Conservation (phyloP, 2,888 invertebrate genomes). For the Oxystoma pomonae region DNA sequence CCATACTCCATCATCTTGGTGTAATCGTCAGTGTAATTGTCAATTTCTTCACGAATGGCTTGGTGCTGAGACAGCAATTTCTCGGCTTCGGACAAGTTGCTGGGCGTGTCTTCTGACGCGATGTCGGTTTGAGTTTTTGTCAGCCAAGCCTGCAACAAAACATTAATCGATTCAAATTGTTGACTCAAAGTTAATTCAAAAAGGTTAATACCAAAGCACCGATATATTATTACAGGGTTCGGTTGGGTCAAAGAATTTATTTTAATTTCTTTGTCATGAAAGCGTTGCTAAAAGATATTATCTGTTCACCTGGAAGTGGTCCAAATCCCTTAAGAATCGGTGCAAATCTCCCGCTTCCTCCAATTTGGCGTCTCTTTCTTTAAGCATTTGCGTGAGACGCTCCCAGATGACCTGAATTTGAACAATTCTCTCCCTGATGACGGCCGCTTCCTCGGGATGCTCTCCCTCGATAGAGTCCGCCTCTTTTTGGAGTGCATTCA, state of each 20-base stretch:
- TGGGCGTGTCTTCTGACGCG: constrained; percentile 93
- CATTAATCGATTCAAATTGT: too few species aligned
- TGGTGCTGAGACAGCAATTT: constrained; percentile 95
- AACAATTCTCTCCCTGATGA: constrained; percentile 84
- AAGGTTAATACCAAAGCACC: too few species aligned
- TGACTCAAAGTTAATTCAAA: too few species aligned
- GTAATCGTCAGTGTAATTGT: constrained; percentile 97
- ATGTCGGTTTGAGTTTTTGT: constrained; percentile 99
- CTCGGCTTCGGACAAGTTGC: constrained; percentile 93
- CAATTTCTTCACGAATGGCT: constrained; percentile 98
- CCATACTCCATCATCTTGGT: constrained; percentile 97
- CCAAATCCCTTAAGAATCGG: constrained; percentile 94
- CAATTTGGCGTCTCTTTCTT: constrained; percentile 95
- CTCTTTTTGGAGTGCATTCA: constrained; percentile 90
- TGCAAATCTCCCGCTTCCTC: constrained; percentile 99
- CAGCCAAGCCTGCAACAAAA: constrained; percentile 61
- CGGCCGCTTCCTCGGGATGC: constrained; percentile 90
- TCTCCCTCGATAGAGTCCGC: constrained; percentile 88
- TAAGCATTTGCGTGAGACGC: constrained; percentile 89
- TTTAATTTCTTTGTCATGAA: too few species aligned
- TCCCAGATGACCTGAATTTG: constrained; percentile 92
- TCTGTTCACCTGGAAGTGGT: constrained; percentile 81
- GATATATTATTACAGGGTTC: too few species aligned
- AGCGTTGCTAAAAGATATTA: too few species aligned
- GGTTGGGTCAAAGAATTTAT: too few species aligned